Conservation (phyloP, 2,888 invertebrate genomes). For the Cryptocephalus moraei region DNA sequence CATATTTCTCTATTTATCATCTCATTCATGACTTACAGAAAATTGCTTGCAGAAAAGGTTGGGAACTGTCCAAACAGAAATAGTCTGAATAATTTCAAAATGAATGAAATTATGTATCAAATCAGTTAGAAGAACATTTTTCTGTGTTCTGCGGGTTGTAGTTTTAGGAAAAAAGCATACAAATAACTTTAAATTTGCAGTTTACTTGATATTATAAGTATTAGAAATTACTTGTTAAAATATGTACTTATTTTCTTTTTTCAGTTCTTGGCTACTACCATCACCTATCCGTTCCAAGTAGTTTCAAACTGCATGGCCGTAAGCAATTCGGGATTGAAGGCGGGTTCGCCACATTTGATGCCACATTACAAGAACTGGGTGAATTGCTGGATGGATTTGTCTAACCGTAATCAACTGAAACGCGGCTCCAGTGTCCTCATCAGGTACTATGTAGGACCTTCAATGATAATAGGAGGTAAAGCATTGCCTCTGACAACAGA, state of each 20-base stretch:
- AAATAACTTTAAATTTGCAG: no score
- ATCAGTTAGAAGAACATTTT: no score
- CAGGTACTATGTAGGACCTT: slow-evolving; percentile 56
- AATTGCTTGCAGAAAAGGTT: no score
- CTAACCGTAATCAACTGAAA: slow-evolving; percentile 65
- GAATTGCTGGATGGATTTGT: slow-evolving; percentile 73
- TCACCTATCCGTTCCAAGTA: slow-evolving; percentile 88
- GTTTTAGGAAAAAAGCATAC: no score
- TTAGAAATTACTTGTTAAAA: not conserved
- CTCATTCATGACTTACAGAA: no score
- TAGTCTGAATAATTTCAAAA: no score
- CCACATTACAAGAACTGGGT: slow-evolving; percentile 73
- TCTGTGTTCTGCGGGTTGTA: no score
- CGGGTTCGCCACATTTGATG: slow-evolving; percentile 78
- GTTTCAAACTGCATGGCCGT: slow-evolving; percentile 88
- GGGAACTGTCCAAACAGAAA: no score
- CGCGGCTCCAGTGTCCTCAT: slow-evolving; percentile 76
- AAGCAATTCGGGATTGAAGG: slow-evolving; percentile 66
- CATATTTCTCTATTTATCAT: no score
- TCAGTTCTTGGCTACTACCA: slow-evolving; percentile 67
- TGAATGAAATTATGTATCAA: no score
- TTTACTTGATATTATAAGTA: no score
- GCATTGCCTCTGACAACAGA: slow-evolving; percentile 21
- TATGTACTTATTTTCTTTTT: slow-evolving; percentile 7
- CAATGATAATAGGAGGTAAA: slow-evolving; percentile 31